Evolutionary conservation across 2,888 invertebrate genomes (phyloP).

Genomic region (Stenichneumon culpator): DNA sequence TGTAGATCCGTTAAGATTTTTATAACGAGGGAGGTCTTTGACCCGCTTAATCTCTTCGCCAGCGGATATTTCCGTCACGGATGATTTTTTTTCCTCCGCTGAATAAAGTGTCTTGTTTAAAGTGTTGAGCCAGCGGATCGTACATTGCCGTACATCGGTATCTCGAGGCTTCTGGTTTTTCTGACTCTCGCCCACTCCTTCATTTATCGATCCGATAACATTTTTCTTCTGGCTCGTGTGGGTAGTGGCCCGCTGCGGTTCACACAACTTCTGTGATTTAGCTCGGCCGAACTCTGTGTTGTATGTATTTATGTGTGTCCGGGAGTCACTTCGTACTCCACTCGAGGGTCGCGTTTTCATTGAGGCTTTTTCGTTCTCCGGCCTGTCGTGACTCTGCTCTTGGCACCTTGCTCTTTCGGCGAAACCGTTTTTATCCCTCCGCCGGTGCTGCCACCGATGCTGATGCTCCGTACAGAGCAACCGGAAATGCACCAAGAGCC

Average conservation of each 20-base stretch:
- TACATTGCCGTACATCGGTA: slow-evolving; percentile 8
- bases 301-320: slow-evolving; percentile 7
- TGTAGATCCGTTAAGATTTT: not conserved
- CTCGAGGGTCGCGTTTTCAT: slow-evolving; percentile 46
- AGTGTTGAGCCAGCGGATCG: slow-evolving; percentile 1
- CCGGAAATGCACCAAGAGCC: slow-evolving; percentile 14
- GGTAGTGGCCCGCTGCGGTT: slow-evolving; percentile 25
- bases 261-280: slow-evolving; percentile 25
- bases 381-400: slow-evolving; percentile 16
- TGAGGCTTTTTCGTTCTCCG: slow-evolving; percentile 35
- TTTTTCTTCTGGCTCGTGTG: slow-evolving; percentile 42
- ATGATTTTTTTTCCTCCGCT: not conserved
- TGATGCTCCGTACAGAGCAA: not conserved
- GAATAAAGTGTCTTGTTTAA: slow-evolving; percentile 12
- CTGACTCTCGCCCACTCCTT: slow-evolving; percentile 25
- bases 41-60: not conserved
- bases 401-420: slow-evolving; percentile 41
- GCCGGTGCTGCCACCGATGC: slow-evolving; percentile 7
- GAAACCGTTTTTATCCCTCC: slow-evolving; percentile 53
- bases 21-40: not conserved
- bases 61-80: not conserved
- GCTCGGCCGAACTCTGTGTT: slow-evolving; percentile 44
- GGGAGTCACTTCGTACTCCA: slow-evolving; percentile 6
- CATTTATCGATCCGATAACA: slow-evolving; percentile 60
- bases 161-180: slow-evolving; percentile 26